phyloP scores from a whole-genome alignment of 2,888 invertebrate genomes.

The Cetonia aurata region DNA sequence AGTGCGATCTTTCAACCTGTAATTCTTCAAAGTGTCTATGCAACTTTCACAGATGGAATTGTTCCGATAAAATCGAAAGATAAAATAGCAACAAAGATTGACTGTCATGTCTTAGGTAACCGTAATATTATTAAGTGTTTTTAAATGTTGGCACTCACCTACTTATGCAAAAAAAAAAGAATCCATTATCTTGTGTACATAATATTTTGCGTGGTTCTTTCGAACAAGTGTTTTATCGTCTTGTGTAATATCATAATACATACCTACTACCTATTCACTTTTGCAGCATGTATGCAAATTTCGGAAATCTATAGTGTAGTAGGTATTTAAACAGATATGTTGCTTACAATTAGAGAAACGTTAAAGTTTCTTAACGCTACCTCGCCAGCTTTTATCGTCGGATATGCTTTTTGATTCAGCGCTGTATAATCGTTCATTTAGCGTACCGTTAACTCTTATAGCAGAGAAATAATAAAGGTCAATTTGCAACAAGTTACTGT shows the following conservation, averaged over 20 bases:
- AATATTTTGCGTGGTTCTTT: neutral
- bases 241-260: constrained; percentile 5
- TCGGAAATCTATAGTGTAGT: neutral
- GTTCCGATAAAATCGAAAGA: constrained; percentile 34
- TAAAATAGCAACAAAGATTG: constrained; percentile 32
- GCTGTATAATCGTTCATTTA: constrained; percentile 13
- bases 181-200: constrained; percentile 5
- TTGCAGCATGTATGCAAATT: constrained; percentile 3
- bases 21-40: constrained; percentile 39
- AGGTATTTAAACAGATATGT: neutral
- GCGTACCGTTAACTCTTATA: constrained; percentile 14
- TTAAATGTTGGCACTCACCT: constrained; percentile 4
- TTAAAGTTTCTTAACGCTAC: neutral
- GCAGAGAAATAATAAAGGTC: constrained; percentile 16
- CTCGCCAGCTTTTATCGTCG: no score
- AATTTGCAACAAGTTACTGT: constrained; percentile 14
- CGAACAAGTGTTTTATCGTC: neutral
- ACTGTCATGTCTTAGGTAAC: constrained; percentile 39
- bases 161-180: neutral
- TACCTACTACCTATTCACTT: neutral
- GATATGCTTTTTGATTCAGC: neutral
- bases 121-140: constrained; percentile 40
- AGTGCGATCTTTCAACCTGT: constrained; percentile 42
- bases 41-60: constrained; percentile 40
- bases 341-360: neutral